Percentiles rank a stretch among this genome's conserved stretches.
Evolutionary conservation across 2,888 invertebrate genomes (phyloP).

Genomic region (Criorhina ranunculi): DNA sequence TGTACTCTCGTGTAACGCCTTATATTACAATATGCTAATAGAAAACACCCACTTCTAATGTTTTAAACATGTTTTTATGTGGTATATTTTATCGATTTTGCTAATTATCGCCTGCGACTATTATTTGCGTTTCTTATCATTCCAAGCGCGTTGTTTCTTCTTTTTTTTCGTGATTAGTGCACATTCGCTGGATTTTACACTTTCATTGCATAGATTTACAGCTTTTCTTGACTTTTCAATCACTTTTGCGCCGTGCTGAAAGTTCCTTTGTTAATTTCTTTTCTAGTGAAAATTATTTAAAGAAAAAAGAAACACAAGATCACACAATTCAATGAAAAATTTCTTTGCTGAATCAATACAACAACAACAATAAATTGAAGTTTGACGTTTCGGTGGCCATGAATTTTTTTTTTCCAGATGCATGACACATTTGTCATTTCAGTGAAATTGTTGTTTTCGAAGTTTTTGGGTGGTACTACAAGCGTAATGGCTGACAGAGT

Average conservation of each 20-base stretch:
- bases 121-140: slow-evolving; percentile 65
- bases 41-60: slow-evolving; percentile 18
- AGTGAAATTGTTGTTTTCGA: slow-evolving; percentile 21
- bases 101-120: slow-evolving; percentile 47
- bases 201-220: slow-evolving; percentile 1
- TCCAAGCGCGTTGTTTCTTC: slow-evolving; percentile 38
- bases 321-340: slow-evolving; percentile 51
- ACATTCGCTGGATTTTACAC: neutral
- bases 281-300: slow-evolving; percentile 34
- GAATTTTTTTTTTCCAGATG: slow-evolving; percentile 30
- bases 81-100: slow-evolving; percentile 48
- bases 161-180: slow-evolving; percentile 38
- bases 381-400: slow-evolving; percentile 66
- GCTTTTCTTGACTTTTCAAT: neutral
- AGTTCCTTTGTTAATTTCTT: slow-evolving; percentile 33
- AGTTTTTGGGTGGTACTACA: slow-evolving; percentile 19
- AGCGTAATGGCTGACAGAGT: neutral
- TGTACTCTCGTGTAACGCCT: slow-evolving; percentile 19
- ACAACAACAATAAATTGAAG: slow-evolving; percentile 60
- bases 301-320: slow-evolving; percentile 44
- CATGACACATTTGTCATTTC: slow-evolving; percentile 29
- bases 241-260: neutral
- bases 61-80: slow-evolving; percentile 46
- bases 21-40: slow-evolving; percentile 44
- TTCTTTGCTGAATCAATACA: slow-evolving; percentile 73